phyloP scores from a whole-genome alignment of 2,113 vertebrate species.

The Edolisoma coerulescens region DNA sequence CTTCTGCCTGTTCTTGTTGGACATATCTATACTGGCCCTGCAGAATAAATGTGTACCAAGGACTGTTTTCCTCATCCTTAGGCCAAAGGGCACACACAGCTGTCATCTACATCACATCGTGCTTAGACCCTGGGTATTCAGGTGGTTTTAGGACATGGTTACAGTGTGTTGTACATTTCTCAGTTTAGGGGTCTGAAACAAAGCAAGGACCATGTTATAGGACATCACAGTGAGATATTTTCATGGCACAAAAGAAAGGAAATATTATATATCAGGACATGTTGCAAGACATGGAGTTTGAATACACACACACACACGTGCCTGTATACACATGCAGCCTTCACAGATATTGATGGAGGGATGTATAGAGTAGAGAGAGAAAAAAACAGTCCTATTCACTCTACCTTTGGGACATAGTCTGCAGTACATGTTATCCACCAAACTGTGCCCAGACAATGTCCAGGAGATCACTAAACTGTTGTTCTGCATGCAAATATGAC shows the following conservation, averaged over 20 bases:
- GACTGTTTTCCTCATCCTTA: neutral
- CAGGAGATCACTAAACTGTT: neutral
- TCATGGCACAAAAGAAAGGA: neutral
- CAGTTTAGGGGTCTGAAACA: neutral
- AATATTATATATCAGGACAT: neutral
- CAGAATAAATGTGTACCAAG: neutral
- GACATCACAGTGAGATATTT: neutral
- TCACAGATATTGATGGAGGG: neutral
- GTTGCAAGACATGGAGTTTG: neutral
- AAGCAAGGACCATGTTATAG: neutral
- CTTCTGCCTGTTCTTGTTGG: neutral
- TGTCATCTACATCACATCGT: neutral
- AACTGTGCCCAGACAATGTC: neutral
- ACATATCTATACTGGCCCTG: neutral
- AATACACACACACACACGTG: neutral
- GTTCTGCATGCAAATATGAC: neutral
- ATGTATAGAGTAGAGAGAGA: neutral
- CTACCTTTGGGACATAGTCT: neutral
- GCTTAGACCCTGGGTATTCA: neutral
- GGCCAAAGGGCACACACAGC: neutral
- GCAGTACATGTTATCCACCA: neutral
- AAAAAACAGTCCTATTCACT: neutral
- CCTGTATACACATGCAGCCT: neutral
- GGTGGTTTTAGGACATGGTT: neutral
- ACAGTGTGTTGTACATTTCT: neutral